Base-by-base conservation (phyloP, 1,140 invertebrate genomes). In the Calosoma granatense region DNA sequence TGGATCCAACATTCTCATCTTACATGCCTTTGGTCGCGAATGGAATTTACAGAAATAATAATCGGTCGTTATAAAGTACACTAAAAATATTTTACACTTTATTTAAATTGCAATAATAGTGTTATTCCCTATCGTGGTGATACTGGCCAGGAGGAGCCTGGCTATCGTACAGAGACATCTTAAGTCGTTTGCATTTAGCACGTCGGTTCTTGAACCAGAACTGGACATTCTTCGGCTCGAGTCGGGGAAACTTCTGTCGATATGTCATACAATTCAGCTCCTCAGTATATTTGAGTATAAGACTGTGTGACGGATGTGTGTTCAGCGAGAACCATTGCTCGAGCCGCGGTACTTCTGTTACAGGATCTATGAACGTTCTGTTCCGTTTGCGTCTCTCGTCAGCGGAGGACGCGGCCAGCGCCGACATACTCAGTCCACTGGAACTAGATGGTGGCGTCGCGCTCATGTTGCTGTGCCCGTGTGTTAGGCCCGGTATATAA, bases 301-400 rank as follows among this genome's bases (percentile, higher is more conserved):
- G 79, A 76, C 94, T 94, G 70, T 97, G 94, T 61, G 92, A 94
- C 39, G 94, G 95, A 76, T 98, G 95, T 21, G 95, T 97, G 75
- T 97, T 97, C 67, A 93, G 83, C n/a, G 86, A 83, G 70, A 98
- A 98, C 94, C 95, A 98, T 67, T 92, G 90, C 70, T 98, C 95
- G 56, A 98, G 76, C 62, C 92, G 83, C 2, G 95, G 95, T 51
- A 98, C 95, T 79, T 98, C 96, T 20, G 92, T 94, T 12, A 97
- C 91, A 0, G 95, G 96, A 76, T 98, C 96, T 63, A 98, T 98
- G 71, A 98, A 98, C n/a, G 95, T 97, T 59, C 96, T 82, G 72
- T 97, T 97, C 26, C 95, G 81, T 72, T 95, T 94, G 26, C 92
- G 80, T 54, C 93, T 81, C 69, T 94, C 91, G 63, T 92, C 90